Percentiles rank a stretch among this genome's conserved stretches.
phyloP scores from a whole-genome alignment of 2,888 invertebrate genomes.

The Eupsilia transversa region DNA sequence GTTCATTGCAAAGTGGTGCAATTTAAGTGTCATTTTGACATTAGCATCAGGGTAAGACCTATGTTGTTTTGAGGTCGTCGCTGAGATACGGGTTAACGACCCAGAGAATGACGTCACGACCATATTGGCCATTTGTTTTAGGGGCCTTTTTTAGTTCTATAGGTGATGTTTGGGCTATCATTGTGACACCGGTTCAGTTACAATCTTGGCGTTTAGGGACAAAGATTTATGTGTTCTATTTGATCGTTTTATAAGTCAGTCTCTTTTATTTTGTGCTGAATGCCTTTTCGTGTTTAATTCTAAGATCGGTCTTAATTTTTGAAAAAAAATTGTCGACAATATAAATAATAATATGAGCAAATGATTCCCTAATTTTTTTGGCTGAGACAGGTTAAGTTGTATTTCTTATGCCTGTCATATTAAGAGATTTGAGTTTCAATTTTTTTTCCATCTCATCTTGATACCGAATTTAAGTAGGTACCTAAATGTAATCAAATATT shows the following conservation, averaged over 20 bases:
- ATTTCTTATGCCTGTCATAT: not conserved
- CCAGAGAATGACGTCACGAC: conserved; percentile 31
- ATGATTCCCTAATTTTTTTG: not conserved
- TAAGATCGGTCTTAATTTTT: not conserved
- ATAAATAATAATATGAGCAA: not conserved
- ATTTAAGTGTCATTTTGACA: conserved; percentile 44
- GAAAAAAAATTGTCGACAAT: not conserved
- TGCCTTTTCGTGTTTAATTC: not conserved
- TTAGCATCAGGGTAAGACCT: conserved; percentile 13
- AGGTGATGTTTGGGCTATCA: not conserved
- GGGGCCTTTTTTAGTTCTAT: conserved; percentile 2
- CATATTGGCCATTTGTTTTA: conserved; percentile 23
- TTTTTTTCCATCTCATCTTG: too few relatives aligned
- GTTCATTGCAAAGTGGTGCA: conserved; percentile 10
- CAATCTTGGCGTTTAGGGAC: not conserved
- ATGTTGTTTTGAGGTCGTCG: conserved; percentile 28
- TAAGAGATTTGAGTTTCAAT: too few relatives aligned
- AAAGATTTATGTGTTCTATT: not conserved
- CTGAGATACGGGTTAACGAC: conserved; percentile 33
- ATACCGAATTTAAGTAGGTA: too few relatives aligned
- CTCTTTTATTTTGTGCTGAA: not conserved
- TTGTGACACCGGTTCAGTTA: conserved; percentile 1
- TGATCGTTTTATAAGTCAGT: not conserved
- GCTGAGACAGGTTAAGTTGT: not conserved
- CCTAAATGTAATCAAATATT: too few relatives aligned